phyloP scores from a whole-genome alignment of 2,113 vertebrate genomes.

The Dipodomys merriami region DNA sequence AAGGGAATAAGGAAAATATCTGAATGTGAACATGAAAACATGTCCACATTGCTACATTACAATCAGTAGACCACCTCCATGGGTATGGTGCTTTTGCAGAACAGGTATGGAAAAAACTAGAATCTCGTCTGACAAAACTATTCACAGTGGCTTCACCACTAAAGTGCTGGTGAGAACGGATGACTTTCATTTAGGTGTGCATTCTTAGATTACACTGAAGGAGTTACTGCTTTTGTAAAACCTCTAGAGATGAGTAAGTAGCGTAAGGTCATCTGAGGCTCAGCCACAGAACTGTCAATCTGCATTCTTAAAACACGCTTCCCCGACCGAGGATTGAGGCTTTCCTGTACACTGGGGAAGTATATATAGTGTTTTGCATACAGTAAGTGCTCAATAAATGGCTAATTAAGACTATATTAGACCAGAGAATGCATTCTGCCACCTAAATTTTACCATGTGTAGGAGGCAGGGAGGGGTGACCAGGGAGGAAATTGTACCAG shows the following conservation, averaged over 20 bases:
- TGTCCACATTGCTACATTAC: not conserved
- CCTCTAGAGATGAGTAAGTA: not conserved
- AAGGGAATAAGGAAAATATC: not conserved
- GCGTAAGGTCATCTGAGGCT: not conserved
- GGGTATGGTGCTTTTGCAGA: not conserved
- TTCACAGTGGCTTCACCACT: not conserved
- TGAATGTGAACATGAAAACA: not conserved
- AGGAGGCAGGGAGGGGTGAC: not conserved
- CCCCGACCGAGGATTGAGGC: too few species aligned
- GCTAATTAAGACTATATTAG: not conserved
- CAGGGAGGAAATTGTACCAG: too few species aligned
- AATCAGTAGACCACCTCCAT: not conserved
- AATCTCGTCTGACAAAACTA: too few species aligned
- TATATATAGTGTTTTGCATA: accelerated
- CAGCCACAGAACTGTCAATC: accelerated
- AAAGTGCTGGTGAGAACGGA: too few species aligned
- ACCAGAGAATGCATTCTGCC: not conserved
- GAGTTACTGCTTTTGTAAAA: not conserved
- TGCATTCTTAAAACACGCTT: not conserved
- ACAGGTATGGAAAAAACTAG: not conserved
- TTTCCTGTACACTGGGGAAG: too few species aligned
- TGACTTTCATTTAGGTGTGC: not conserved
- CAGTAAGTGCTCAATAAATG: not conserved
- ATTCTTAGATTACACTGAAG: not conserved
- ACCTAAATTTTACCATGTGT: not conserved